Evolutionary conservation across 2,113 vertebrate species (phyloP).

Genomic region (Gobiocypris rarus): DNA sequence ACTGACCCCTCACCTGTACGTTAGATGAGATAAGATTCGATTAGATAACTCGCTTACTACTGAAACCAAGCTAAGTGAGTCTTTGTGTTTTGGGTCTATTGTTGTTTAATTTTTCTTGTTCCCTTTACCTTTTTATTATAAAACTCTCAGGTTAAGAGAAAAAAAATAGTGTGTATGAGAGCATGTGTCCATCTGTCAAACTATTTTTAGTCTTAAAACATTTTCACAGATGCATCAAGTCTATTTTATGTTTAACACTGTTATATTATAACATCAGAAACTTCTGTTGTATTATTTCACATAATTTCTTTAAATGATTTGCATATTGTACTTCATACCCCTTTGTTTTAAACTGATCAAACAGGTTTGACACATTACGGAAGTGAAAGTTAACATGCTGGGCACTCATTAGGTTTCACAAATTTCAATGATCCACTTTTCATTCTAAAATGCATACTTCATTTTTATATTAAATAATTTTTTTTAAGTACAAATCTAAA

Average conservation of each 20-base stretch:
- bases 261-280: constrained; percentile 1
- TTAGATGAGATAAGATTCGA: constrained; percentile 25
- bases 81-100: not conserved
- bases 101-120: not conserved
- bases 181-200: not conserved
- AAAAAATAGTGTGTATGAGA: not conserved
- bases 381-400: constrained; percentile 75
- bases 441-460: not conserved
- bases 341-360: constrained; percentile 71
- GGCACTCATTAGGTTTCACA: constrained; percentile 2
- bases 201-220: not conserved
- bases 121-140: not conserved
- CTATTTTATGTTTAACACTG: not conserved
- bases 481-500: not conserved
- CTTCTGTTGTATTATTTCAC: not conserved
- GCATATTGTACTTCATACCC: constrained; percentile 30
- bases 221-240: not conserved
- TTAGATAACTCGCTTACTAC: constrained; percentile 26
- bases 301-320: constrained; percentile 26
- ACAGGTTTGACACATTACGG: constrained; percentile 82
- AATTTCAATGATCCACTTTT: not conserved
- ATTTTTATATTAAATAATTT: not conserved
- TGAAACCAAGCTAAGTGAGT: not conserved
- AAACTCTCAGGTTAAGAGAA: not conserved
- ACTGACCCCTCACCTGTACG: constrained; percentile 56